A percentile compares a stretch with the other conserved stretches of the same genome.
These are phyloP conservation scores for Drosophila seclusa DNA, from an alignment of 2,888 invertebrate genomes.

Conservation along the genomic window DNA sequence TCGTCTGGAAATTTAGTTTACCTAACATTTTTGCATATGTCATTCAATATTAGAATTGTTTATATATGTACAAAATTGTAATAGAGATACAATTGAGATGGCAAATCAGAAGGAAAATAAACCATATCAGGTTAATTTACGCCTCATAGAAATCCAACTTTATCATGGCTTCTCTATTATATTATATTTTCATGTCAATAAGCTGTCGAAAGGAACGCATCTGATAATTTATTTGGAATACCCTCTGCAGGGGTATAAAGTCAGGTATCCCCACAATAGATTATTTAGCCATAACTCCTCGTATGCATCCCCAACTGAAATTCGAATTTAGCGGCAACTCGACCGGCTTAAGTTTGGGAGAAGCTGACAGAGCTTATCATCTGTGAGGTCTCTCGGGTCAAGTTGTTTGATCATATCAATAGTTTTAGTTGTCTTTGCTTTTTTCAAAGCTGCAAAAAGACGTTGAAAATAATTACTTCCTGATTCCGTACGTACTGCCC, in stretches of 20 bases:
- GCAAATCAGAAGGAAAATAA: neutral
- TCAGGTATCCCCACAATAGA: neutral
- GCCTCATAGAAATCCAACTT: neutral
- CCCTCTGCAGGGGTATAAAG: neutral
- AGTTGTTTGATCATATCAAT: slow-evolving; percentile 35
- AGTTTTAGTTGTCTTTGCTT: slow-evolving; percentile 30
- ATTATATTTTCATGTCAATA: neutral
- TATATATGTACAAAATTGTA: neutral
- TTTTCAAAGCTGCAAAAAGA: slow-evolving; percentile 5
- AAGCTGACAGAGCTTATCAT: slow-evolving; percentile 32
- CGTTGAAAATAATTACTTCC: neutral
- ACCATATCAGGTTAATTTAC: neutral
- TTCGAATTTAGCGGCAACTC: slow-evolving; percentile 8
- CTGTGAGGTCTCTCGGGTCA: slow-evolving; percentile 28
- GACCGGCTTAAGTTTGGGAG: slow-evolving; percentile 15
- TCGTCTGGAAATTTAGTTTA: neutral
- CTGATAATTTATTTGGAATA: neutral
- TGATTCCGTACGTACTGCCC: neutral
- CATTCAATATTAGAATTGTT: neutral
- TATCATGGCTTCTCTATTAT: neutral
- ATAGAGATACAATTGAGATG: neutral
- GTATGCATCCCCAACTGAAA: neutral
- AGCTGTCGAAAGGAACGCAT: neutral
- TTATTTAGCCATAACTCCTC: neutral
- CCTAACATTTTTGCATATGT: neutral